Base-by-base conservation (phyloP, 2,113 vertebrate species). In the Cyanoderma ruficeps region DNA sequence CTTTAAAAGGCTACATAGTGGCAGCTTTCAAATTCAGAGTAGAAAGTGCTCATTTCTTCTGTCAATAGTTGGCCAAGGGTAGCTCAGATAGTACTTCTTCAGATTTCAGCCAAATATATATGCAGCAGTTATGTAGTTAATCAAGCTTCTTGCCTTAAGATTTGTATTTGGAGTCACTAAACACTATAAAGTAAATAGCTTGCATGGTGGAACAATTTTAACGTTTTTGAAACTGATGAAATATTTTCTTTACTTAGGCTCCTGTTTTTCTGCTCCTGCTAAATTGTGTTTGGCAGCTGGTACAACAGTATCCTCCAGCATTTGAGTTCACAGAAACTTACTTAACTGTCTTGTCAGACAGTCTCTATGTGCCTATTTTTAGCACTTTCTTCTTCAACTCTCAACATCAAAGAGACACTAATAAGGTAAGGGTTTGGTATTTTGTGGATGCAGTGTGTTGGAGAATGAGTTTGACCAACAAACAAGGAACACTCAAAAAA, bases 341-440 rank as follows among this genome's bases (percentile, higher is more conserved):
- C 91, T 96, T 99, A 97, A 99, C 98, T 7, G 98, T 99, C 44
- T 85, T 99, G 95, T 99, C 99, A 15, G 99, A 99, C 93, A 99
- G 98, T 93, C 77, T 99, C 21, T 98, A 99, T 41, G 97, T 99
- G 61, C 98, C 99, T 47, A 97, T 99, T 91, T 99, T 99, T 94
- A 98, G 98, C 97, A 99, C 99, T 80, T 99, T 99, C 96, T 98
- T 99, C 94, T 99, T 99, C 97, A 99, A 99, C 93, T 98, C 98
- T 0, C 97, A 98, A 47, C 92, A 98, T 93, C 98, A 99, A 59
- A 98, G 96, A 94, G 98, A 98, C 71, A 82, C 59, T 27, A 97
- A 96, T 46, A 76, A 24, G 98, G 98, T 99, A 98, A 97, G 97
- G 21, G 11, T 56, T 93, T 85, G 20, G 24, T 89, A 17, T 85